Percentiles rank a stretch among this genome's conserved stretches.
Evolutionary conservation across 2,113 vertebrate species (phyloP).

Genomic region (Coreoperca whiteheadi): DNA sequence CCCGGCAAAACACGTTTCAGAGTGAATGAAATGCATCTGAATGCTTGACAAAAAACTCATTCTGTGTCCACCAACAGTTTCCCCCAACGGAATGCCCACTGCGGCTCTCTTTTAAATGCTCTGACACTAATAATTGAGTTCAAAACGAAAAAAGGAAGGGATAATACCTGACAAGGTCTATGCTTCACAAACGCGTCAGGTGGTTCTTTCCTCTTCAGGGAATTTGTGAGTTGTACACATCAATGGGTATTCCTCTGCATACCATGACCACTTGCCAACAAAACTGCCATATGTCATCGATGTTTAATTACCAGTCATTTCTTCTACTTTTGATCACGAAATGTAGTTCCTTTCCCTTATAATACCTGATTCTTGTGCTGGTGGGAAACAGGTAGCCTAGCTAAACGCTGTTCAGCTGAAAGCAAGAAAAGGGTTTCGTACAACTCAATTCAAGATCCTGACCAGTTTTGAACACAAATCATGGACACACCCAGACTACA

Average conservation of each 20-base stretch:
- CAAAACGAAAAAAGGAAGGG: not conserved
- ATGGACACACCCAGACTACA: not conserved
- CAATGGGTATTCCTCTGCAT: not conserved
- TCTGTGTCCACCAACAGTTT: conserved; percentile 13
- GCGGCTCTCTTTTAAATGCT: conserved; percentile 9
- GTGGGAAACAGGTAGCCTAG: not conserved
- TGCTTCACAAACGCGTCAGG: not conserved
- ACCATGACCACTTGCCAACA: not conserved
- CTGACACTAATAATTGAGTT: not conserved
- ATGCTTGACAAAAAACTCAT: conserved; percentile 41
- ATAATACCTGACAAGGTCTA: not conserved
- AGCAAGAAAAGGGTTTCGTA: not conserved
- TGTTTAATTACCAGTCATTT: not conserved
- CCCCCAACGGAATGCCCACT: not conserved
- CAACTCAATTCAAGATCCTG: not conserved
- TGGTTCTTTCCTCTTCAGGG: not conserved
- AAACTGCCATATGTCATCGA: no score
- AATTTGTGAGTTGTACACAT: not conserved
- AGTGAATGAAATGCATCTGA: conserved; percentile 46
- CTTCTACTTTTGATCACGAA: not conserved
- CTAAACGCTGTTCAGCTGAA: not conserved
- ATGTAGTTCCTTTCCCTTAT: not conserved
- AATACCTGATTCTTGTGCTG: not conserved
- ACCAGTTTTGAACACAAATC: not conserved
- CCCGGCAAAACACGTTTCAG: conserved; percentile 29